A percentile compares a stretch with the other conserved stretches of the same genome.
Conservation (phyloP, 1,140 invertebrate genomes). For the Lepidurus couesii region DNA sequence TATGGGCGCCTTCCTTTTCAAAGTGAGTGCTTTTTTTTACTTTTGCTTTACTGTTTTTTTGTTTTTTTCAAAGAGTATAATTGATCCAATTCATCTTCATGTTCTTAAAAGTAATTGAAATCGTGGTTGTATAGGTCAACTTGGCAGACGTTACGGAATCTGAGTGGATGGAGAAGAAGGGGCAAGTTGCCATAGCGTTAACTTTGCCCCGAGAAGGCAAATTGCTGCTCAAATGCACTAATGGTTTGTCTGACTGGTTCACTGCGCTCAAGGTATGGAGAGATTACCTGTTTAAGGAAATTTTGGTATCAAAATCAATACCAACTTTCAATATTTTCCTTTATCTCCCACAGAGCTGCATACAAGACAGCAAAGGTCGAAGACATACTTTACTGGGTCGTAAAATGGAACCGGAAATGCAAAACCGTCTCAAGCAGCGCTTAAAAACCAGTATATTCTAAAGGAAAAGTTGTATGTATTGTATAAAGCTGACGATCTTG, state of each 20-base stretch:
- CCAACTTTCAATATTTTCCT: neutral
- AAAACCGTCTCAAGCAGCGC: neutral
- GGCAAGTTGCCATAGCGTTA: constrained; percentile 29
- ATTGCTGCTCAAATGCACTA: constrained; percentile 29
- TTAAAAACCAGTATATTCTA: neutral
- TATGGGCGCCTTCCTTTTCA: constrained; percentile 33
- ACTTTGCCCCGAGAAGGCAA: constrained; percentile 32
- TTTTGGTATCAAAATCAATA: neutral
- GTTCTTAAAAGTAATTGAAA: neutral
- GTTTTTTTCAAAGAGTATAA: neutral
- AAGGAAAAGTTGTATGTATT: no score
- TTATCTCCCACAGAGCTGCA: constrained; percentile 20
- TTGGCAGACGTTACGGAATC: constrained; percentile 32
- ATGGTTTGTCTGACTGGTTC: constrained; percentile 30
- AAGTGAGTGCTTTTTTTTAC: constrained; percentile 23
- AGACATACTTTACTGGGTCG: constrained; percentile 29
- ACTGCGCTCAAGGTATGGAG: constrained; percentile 6
- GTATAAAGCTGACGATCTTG: no score
- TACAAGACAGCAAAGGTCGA: constrained; percentile 29
- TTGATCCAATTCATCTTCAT: neutral
- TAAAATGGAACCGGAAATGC: constrained; percentile 12
- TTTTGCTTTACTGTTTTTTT: neutral
- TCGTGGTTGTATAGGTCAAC: constrained; percentile 29
- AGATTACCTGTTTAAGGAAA: neutral
- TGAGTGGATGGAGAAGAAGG: constrained; percentile 34